phyloP scores from a whole-genome alignment of 2,113 vertebrate genomes.

The Alethe castanea region DNA sequence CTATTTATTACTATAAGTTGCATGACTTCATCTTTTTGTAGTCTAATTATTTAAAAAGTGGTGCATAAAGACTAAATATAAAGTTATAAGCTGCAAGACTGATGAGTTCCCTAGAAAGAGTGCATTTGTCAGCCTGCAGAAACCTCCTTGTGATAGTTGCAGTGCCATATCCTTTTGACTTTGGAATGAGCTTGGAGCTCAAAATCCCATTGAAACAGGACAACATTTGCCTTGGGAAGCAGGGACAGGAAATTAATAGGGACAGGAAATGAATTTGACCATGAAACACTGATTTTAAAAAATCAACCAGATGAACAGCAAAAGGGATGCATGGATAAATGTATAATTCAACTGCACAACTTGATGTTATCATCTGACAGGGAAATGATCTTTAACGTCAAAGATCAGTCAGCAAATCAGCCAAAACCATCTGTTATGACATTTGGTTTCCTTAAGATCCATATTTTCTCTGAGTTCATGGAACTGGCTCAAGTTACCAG shows the following conservation, averaged over 20 bases:
- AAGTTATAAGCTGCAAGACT: not conserved
- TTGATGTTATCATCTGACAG: constrained; percentile 30
- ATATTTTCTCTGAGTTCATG: not conserved
- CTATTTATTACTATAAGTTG: not conserved
- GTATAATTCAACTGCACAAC: not conserved
- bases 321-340: not conserved
- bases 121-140: not conserved
- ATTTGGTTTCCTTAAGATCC: constrained; percentile 44
- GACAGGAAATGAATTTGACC: not conserved
- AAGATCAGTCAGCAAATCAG: constrained; percentile 30
- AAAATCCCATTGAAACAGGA: not conserved
- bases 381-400: constrained; percentile 14
- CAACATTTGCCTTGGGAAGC: not conserved
- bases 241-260: not conserved
- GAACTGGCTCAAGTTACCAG: constrained; percentile 3
- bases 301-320: constrained; percentile 1
- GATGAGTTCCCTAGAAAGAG: not conserved
- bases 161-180: not conserved
- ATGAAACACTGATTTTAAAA: not conserved
- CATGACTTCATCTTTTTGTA: not conserved
- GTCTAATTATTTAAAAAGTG: not conserved
- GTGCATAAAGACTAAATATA: not conserved
- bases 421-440: constrained; percentile 36
- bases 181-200: not conserved
- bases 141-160: not conserved